Evolutionary conservation across 2,888 invertebrate genomes (phyloP), one percentile per base, ranked within the genome.

Genomic region (Plagodis pulveraria): DNA sequence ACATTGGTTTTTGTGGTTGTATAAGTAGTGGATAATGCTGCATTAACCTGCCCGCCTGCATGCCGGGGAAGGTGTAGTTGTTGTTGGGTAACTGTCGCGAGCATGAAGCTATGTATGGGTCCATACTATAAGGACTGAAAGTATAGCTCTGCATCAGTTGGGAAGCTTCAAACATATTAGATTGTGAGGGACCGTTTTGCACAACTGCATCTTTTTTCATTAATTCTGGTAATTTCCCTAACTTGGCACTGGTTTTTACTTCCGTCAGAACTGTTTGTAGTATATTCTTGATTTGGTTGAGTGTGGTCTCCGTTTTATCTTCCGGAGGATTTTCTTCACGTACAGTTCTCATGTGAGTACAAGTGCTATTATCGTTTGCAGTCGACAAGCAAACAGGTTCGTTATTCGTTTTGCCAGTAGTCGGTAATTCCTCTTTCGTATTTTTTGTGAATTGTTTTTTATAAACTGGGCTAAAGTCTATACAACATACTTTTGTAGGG

Each of bases 211-310:
- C 89, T 72, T 79, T 89, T 62, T 77, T 88, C 10, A 58, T 11
- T 54, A 73, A 80, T 5, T 72, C 72, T 10, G 77, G 66, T 42
- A 42, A 47, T 22, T 61, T 70, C 58, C 72, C 80, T 10, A 69
- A 36, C 63, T 78, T 78, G 9, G 73, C 67, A 41, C 77, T 85
- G 1, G 81, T 82, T 75, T 89, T 91, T 0, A 91, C 86, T 78
- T 90, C 89, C 8, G 77, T 74, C 42, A 91, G 66, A 6, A 91
- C 89, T 0, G 86, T 79, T 65, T 89, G 86, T 40, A 91, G 70
- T 58, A 91, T 89, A 63, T 50, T 76, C 69, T 90, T 91, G 50
- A 91, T 91, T 74, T 91, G 86, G 65, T 84, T 81, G 22, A 91
- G 72, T 6, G 87, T 86, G 11, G 70, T 71, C 65, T 87, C 85